Conservation (phyloP, 2,888 invertebrate species). For the Phrixothrix hirtus region DNA sequence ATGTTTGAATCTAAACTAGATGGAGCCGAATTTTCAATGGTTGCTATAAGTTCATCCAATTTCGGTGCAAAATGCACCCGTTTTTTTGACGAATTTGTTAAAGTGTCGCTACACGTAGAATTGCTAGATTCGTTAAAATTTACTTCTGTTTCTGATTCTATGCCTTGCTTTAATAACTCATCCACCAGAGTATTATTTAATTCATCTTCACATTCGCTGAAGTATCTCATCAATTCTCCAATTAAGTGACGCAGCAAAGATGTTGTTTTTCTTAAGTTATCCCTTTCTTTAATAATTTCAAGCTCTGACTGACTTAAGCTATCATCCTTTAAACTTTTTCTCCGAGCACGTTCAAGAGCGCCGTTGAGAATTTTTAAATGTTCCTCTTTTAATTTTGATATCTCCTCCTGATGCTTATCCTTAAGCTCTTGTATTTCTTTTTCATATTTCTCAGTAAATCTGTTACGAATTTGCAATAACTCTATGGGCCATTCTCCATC, state of each 20-base stretch:
- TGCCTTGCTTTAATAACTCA: slow-evolving; percentile 60
- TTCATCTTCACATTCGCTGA: slow-evolving; percentile 77
- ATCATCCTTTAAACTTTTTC: slow-evolving; percentile 48
- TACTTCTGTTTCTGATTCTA: slow-evolving; percentile 36
- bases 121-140: slow-evolving; percentile 41
- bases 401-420: slow-evolving; percentile 65
- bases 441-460: slow-evolving; percentile 70
- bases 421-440: slow-evolving; percentile 63
- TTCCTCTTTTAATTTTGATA: slow-evolving; percentile 54
- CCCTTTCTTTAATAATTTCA: slow-evolving; percentile 67
- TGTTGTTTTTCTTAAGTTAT: slow-evolving; percentile 69
- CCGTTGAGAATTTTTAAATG: slow-evolving; percentile 47
- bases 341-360: slow-evolving; percentile 47
- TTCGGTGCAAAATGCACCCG: slow-evolving; percentile 75
- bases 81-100: slow-evolving; percentile 47
- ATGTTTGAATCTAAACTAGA: slow-evolving; percentile 59
- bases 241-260: slow-evolving; percentile 68
- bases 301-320: slow-evolving; percentile 61
- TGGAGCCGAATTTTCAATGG: slow-evolving; percentile 64
- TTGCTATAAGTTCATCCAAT: slow-evolving; percentile 62
- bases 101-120: slow-evolving; percentile 38
- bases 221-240: slow-evolving; percentile 72
- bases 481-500: slow-evolving; percentile 79
- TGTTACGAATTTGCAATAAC: slow-evolving; percentile 71
- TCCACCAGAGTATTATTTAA: slow-evolving; percentile 74